Conservation (phyloP, 35 echinoderm and acorn worm species). For the Nesometra sesokonis region DNA sequence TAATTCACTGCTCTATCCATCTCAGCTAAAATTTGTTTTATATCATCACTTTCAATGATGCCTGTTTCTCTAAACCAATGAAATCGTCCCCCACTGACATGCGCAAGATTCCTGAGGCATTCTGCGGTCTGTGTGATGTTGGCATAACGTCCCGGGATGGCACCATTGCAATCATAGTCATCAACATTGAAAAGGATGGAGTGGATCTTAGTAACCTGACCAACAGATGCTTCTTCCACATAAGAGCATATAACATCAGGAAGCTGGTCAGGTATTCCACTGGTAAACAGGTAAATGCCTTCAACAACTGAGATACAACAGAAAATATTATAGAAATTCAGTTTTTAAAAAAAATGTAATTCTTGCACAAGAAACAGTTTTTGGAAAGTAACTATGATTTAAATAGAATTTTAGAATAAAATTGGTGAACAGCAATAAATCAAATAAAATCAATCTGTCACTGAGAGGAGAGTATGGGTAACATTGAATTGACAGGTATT, state of each 20-base stretch:
- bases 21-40: slow-evolving; percentile 72
- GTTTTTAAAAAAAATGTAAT: background rate
- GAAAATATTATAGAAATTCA: background rate
- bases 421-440: no score
- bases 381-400: no score
- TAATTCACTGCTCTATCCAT: slow-evolving; percentile 99
- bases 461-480: no score
- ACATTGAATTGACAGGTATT: no score
- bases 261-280: slow-evolving; percentile 88
- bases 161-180: slow-evolving; percentile 76
- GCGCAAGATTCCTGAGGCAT: slow-evolving; percentile 82
- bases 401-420: no score
- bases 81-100: slow-evolving; percentile 81
- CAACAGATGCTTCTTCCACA: slow-evolving; percentile 78
- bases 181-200: slow-evolving; percentile 93
- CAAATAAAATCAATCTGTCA: no score
- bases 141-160: slow-evolving; percentile 90
- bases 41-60: slow-evolving; percentile 96
- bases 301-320: slow-evolving; percentile 47
- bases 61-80: slow-evolving; percentile 98
- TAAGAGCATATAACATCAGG: slow-evolving; percentile 92
- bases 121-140: slow-evolving; percentile 95
- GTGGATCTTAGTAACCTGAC: slow-evolving; percentile 57
- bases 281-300: slow-evolving; percentile 93
- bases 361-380: no score